A percentile compares a stretch with the other conserved stretches of the same genome.
These are phyloP conservation scores for Lepidotrigona ventralis DNA, from an alignment of 1,140 invertebrate genomes.

Conservation along the genomic window DNA sequence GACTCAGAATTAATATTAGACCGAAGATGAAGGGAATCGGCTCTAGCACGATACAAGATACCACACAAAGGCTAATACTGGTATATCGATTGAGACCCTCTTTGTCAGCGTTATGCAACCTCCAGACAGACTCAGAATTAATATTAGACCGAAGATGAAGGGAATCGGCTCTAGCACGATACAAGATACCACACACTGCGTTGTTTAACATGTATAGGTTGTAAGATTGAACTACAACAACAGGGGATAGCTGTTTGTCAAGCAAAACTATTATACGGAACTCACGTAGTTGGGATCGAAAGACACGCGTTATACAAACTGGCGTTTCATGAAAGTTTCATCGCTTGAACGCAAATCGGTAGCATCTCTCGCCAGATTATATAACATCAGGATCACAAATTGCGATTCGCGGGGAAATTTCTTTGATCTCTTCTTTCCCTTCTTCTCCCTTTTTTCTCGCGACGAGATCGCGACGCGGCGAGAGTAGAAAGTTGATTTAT, in stretches of 20 bases:
- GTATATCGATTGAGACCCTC: background rate
- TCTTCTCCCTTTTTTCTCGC: background rate
- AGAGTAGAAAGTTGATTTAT: constrained; percentile 49
- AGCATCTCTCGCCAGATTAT: too few relatives aligned
- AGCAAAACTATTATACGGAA: background rate
- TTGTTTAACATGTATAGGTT: constrained; percentile 5
- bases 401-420: background rate
- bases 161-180: background rate
- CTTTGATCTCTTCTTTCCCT: background rate
- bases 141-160: background rate
- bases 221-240: constrained; percentile 1
- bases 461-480: background rate
- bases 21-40: background rate
- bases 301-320: background rate
- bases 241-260: background rate
- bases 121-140: background rate
- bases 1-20: background rate
- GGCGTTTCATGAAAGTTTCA: background rate
- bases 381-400: too few relatives aligned
- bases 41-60: background rate
- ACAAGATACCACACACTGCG: background rate
- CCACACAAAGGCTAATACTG: too few relatives aligned
- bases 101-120: background rate
- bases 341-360: background rate
- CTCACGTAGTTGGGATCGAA: background rate